These are phyloP conservation scores for Saccostrea cuccullata DNA, from an alignment of 1,140 invertebrate genomes.

Conservation along the genomic window DNA sequence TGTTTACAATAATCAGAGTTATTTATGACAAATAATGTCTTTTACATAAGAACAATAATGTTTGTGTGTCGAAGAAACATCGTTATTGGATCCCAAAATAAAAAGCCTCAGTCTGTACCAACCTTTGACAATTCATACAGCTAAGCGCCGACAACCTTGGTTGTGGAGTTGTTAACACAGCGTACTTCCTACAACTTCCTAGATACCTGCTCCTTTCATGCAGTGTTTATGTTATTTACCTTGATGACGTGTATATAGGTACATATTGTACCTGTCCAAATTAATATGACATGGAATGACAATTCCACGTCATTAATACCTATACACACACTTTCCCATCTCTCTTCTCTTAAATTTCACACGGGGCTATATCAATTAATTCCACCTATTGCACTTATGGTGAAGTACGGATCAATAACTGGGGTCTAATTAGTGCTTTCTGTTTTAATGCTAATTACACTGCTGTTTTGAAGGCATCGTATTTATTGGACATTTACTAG, in stretches of 20 bases:
- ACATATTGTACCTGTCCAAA: no score
- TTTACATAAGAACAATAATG: not conserved
- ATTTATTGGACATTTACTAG: not conserved
- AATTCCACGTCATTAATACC: not conserved
- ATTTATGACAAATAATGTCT: not conserved
- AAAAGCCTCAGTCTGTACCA: not conserved
- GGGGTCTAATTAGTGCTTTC: not conserved
- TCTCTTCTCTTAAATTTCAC: not conserved
- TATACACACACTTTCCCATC: not conserved
- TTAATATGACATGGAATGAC: not conserved
- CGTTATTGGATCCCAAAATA: not conserved
- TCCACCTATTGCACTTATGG: not conserved
- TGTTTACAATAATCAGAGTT: not conserved
- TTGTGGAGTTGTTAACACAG: not conserved
- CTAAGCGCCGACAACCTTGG: slow-evolving; percentile 15
- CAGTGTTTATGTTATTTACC: not conserved
- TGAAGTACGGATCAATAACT: not conserved
- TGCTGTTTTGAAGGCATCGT: not conserved
- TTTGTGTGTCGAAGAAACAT: not conserved
- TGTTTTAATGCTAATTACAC: not conserved
- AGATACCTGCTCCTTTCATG: not conserved
- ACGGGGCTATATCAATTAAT: not conserved
- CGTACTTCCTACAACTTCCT: not conserved
- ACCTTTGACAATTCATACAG: slow-evolving; percentile 1
- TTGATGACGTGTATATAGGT: not conserved